Base-by-base conservation (phyloP, 2,888 invertebrate genomes). In the Lasioglossum malachurum region DNA sequence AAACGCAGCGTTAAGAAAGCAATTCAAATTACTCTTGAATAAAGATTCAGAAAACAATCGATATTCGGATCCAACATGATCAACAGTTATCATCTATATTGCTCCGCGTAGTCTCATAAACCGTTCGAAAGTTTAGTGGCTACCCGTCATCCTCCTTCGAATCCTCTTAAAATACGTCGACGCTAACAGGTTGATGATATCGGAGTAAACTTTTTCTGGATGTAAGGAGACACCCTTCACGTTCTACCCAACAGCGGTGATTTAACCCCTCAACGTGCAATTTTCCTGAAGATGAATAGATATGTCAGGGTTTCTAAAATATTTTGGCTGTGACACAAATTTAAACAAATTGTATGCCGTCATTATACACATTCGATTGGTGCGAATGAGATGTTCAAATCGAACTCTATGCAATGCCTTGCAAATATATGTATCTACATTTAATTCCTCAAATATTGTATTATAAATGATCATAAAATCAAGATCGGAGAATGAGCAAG, bases 171-270 rank as follows among this genome's bases (percentile, higher is more conserved):
- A 64, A 64, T 64, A 64, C 64, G 27, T 31, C 27, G 64, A 14
- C 31, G 64, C 64, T 64, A 64, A 64, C 31, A 64, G 31, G 64
- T 64, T 64, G 64, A 64, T 64, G 31, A 64, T 31, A 64, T 64
- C 64, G 27, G 64, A 64, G 64, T 74, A 31, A n/a, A 19, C 41
- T 38, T 74, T 35, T 75, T 31, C 31, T 31, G 64, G 64, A 31
- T 5, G 31, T 31, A 64, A 64, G 60, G 31, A 64, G 64, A 16
- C 64, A 16, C 31, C 31, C 64, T 16, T 27, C 27, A 16, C 64
- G 7, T 12, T 31, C 27, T 27, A 31, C 5, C 60, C 27, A 27
- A 23, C 60, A 60, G 10, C 53, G 14, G 14, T 12, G 2, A 64
- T 64, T 31, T 64, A 31, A 27, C 31, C 31, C 31, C 4, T 14